Evolutionary conservation across 2,113 vertebrate genomes (phyloP), one percentile per base, ranked within the genome.

Genomic region (Parus major): DNA sequence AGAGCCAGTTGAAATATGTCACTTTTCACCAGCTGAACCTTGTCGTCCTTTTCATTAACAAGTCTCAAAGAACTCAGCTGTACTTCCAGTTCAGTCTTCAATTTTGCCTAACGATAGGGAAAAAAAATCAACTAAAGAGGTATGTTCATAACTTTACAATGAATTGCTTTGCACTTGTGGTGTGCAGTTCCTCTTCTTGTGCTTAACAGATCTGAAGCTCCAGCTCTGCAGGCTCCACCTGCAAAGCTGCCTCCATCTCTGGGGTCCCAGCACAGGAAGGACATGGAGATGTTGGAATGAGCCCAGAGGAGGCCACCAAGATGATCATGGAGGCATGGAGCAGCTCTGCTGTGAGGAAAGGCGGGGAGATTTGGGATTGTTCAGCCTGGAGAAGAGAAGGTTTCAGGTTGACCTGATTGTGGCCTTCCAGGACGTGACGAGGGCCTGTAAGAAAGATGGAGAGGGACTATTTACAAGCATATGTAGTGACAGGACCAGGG

Each of bases 11-110:
- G 59, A 94, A 93, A 89, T 69, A 76, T 49, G 64, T 36, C 71
- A 83, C 41, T 95, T 92, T 95, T 86, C 71, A 90, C 75, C 63
- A 63, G 49, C 46, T 69, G 71, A 90, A 90, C 41, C 52, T 81
- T n/a, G 42, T 65, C 9, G 0, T 3, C 8, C 14, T 63, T 91
- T 65, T 80, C 42, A 77, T 46, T 63, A 87, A 44, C 22, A 63
- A 56, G 22, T 88, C 57, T 55, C 50, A 70, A 92, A 50, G 29
- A 90, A 61, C 29, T 72, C 42, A 64, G 22, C 11, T 52, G 27
- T 50, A n/a, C 24, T 46, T 22, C 31, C 27, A 33, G 53, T 41
- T 31, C 59, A 80, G 29, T 35, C 65, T 82, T 56, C 20, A 18
- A 50, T 77, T 39, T 72, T 72, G 9, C 23, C 42, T 78, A 35